Evolutionary conservation across 1,140 invertebrate species (phyloP).

Genomic region (Maniola jurtina): DNA sequence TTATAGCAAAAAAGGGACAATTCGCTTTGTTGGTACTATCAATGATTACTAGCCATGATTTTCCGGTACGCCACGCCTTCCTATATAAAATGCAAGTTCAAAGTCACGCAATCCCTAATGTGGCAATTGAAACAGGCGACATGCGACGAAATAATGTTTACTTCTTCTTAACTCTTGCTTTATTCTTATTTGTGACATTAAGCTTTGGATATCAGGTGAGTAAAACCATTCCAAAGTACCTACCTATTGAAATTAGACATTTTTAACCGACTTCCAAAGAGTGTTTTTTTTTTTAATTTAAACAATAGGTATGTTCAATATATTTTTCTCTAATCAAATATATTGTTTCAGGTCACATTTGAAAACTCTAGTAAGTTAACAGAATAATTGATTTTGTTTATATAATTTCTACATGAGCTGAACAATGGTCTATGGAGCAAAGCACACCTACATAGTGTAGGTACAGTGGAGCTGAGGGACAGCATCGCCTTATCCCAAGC

Average conservation of each 20-base stretch:
- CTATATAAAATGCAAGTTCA: slow-evolving; percentile 71
- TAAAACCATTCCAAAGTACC: background rate
- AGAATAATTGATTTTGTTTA: background rate
- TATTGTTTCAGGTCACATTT: slow-evolving; percentile 12
- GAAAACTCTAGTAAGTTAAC: slow-evolving; percentile 9
- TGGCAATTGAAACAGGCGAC: slow-evolving; percentile 38
- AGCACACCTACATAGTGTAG: no score
- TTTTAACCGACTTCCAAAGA: no score
- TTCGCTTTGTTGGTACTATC: slow-evolving; percentile 29
- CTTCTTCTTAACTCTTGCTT: slow-evolving; percentile 26
- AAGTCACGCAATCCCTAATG: slow-evolving; percentile 58
- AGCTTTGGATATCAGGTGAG: slow-evolving; percentile 34
- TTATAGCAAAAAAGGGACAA: slow-evolving; percentile 25
- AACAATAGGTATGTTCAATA: no score
- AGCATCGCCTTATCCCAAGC: no score
- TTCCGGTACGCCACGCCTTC: slow-evolving; percentile 63
- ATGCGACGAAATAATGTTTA: slow-evolving; percentile 48
- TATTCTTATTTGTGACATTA: slow-evolving; percentile 31
- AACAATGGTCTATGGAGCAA: no score
- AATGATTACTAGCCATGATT: slow-evolving; percentile 55
- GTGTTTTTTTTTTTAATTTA: no score
- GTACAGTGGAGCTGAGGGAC: no score
- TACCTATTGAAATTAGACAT: no score
- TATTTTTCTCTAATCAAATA: background rate
- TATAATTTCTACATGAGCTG: no score